A percentile compares a stretch with the other conserved stretches of the same genome.
phyloP scores from a whole-genome alignment of 2,113 vertebrate genomes.

The Pelvicachromis taeniatus region DNA sequence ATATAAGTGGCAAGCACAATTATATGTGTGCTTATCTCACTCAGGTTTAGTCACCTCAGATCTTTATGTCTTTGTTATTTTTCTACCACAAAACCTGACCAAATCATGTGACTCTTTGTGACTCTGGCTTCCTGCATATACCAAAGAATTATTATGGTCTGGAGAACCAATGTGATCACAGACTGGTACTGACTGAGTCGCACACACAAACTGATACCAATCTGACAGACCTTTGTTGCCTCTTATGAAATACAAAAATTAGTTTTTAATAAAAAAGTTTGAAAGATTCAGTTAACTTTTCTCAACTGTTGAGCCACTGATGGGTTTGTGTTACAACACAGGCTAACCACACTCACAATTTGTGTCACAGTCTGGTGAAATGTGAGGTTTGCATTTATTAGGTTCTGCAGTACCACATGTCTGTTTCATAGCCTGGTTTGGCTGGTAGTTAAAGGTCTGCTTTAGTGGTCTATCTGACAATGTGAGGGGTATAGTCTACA shows the following conservation, averaged over 20 bases:
- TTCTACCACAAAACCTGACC: not conserved
- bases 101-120: conserved; percentile 12
- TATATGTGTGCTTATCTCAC: not conserved
- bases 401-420: not conserved
- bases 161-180: not conserved
- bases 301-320: not conserved
- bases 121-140: not conserved
- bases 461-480: not conserved
- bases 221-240: not conserved
- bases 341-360: not conserved
- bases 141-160: not conserved
- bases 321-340: not conserved
- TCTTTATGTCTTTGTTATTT: not conserved
- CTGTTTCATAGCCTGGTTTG: not conserved
- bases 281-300: not conserved
- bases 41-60: not conserved
- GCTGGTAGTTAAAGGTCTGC: not conserved
- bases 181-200: conserved; percentile 32
- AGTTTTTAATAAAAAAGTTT: not conserved
- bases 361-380: not conserved
- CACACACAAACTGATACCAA: not conserved
- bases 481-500: not conserved
- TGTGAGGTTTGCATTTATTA: not conserved
- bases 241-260: not conserved
- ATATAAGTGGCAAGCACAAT: not conserved